Conservation (phyloP, 2,888 invertebrate genomes). For the Himalopsyche anomala region DNA sequence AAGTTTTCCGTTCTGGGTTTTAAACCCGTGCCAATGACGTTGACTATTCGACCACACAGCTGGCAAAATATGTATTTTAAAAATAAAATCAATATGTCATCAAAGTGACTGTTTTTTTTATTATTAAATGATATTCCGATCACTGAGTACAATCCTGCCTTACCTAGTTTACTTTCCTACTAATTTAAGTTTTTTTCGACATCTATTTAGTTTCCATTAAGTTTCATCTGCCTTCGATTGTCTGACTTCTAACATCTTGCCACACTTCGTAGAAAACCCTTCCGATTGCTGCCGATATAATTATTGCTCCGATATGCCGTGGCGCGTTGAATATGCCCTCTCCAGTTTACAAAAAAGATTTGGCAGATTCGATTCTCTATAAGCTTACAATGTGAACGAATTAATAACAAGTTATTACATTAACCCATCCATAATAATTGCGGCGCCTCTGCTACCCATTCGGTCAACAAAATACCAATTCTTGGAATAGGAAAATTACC, state of each 20-base stretch:
- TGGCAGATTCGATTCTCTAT: neutral
- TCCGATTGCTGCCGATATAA: slow-evolving; percentile 36
- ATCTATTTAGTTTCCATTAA: slow-evolving; percentile 64
- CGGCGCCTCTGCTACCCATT: neutral
- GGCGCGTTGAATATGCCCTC: neutral
- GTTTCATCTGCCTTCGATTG: slow-evolving; percentile 61
- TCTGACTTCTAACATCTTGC: slow-evolving; percentile 59
- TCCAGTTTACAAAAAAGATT: neutral
- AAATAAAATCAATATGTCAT: too few relatives aligned
- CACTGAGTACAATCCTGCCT: slow-evolving; percentile 47
- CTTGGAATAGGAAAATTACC: neutral
- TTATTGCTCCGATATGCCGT: neutral
- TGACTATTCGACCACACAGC: too few relatives aligned
- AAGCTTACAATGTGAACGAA: neutral
- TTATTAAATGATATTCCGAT: neutral
- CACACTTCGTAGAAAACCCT: slow-evolving; percentile 55
- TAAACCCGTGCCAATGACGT: too few relatives aligned
- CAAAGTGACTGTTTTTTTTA: too few relatives aligned
- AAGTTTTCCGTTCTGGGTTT: too few relatives aligned
- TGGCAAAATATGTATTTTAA: too few relatives aligned
- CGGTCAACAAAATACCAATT: neutral
- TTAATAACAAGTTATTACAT: slow-evolving; percentile 25
- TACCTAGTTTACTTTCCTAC: slow-evolving; percentile 52
- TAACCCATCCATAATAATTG: neutral
- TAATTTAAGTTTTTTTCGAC: slow-evolving; percentile 60